A percentile compares a stretch with the other conserved stretches of the same genome.
Conservation (phyloP, 2,888 invertebrate genomes). For the Synergus laeviventris region DNA sequence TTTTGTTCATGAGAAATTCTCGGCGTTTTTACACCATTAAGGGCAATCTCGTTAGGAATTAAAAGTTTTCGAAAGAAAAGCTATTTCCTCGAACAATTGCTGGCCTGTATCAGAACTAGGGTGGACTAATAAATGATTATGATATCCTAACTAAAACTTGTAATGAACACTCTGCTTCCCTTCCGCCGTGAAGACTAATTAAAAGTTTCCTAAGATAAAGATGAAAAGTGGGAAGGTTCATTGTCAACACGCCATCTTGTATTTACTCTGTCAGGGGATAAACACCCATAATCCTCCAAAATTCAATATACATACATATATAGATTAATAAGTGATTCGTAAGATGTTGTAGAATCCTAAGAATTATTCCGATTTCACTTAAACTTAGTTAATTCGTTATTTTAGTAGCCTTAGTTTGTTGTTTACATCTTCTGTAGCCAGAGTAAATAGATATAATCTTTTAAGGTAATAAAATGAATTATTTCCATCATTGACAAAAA, state of each 20-base stretch:
- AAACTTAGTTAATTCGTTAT: neutral
- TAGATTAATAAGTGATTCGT: neutral
- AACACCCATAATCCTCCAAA: slow-evolving; percentile 21
- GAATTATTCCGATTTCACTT: neutral
- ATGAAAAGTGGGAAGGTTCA: slow-evolving; percentile 30
- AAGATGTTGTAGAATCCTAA: neutral
- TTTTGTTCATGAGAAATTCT: neutral
- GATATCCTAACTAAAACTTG: slow-evolving; percentile 55
- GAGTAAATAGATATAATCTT: neutral
- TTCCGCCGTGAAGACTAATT: slow-evolving; percentile 54
- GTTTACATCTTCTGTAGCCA: neutral
- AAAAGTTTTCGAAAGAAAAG: slow-evolving; percentile 24
- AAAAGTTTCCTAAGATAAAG: slow-evolving; percentile 51
- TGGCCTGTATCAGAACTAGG: slow-evolving; percentile 12
- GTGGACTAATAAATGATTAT: slow-evolving; percentile 47
- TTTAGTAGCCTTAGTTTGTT: neutral
- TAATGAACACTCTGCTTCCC: slow-evolving; percentile 52
- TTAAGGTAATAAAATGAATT: neutral
- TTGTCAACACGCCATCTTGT: slow-evolving; percentile 38
- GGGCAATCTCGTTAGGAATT: neutral
- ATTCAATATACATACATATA: neutral
- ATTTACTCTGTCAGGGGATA: slow-evolving; percentile 20
- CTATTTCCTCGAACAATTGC: slow-evolving; percentile 23
- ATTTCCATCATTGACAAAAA: neutral
- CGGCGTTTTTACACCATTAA: neutral